Evolutionary conservation across 2,888 invertebrate genomes (phyloP).

Genomic region (Aphrophora alni): DNA sequence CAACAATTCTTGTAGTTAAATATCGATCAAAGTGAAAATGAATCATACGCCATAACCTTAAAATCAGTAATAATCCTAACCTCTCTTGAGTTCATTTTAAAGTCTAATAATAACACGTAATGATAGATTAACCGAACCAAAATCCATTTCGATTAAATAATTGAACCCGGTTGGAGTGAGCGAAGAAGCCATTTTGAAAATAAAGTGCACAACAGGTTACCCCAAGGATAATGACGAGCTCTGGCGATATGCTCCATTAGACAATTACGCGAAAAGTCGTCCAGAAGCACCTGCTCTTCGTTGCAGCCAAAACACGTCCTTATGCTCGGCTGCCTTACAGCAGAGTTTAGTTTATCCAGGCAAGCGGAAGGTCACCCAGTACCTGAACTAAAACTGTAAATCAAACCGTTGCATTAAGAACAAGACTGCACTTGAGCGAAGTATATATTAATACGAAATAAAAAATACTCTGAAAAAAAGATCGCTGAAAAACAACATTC

Average conservation of each 20-base stretch:
- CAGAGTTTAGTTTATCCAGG: neutral
- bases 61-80: no score
- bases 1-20: no score
- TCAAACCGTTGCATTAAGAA: neutral
- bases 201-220: neutral
- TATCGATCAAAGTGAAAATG: no score
- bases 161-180: neutral
- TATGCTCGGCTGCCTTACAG: neutral
- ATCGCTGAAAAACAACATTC: neutral
- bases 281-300: neutral
- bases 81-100: no score
- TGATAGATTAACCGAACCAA: neutral
- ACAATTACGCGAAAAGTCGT: neutral
- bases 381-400: neutral
- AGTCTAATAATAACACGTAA: no score
- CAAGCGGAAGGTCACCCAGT: neutral
- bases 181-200: conserved; percentile 2
- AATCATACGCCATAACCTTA: no score
- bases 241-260: neutral
- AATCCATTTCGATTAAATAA: neutral
- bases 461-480: neutral
- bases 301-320: neutral
- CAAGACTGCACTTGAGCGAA: neutral
- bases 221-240: neutral
- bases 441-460: neutral